Base-by-base conservation (phyloP, 53 echinoderm and acorn worm species). In the Pentamera pediparva region DNA sequence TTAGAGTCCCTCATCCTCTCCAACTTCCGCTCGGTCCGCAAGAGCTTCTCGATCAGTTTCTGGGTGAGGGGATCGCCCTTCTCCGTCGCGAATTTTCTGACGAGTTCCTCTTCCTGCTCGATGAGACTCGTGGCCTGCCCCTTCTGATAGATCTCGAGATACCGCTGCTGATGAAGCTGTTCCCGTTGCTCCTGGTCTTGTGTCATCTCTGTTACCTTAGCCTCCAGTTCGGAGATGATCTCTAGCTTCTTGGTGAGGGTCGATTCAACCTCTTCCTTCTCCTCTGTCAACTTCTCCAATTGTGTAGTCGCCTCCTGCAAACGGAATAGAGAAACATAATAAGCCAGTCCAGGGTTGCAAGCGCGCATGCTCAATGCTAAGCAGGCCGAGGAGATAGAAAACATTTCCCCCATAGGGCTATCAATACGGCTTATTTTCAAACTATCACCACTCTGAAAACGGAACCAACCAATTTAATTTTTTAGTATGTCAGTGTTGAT, bases 101-200 rank as follows among this genome's bases (percentile, higher is more conserved):
- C 77, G 7, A 77, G 24, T 27, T 77, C 62, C 32, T 77, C 77
- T 26, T 77, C 77, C 30, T 49, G 61, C 32, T 77, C 77, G 4
- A 77, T 61, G 19, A 61, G 27, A 48, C 41, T 35, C 5, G 62
- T 49, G 24, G 30, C 61, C 34, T 77, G 77, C 22, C 77, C 77
- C 17, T 77, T 77, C 48, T 62, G 61, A 32, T 77, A 77, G 6
- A 62, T 17, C 26, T 61, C 77, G 3, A 77, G 77, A 37, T 77
- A 77, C 18, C 62, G 37, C 31, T 34, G 30, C 21, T 62, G 41
- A 49, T 77, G 77, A 5, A 61, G 8, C 32, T 61, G 13, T 27
- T 77, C 62, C 48, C 63, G 17, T 7, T 77, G 47, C 3, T 61
- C 32, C 26, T 77, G 62, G 12, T 77, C 50, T 2, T 32, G 47